Evolutionary conservation across 1,140 invertebrate genomes (phyloP).

Genomic region (Drosophila bocki): DNA sequence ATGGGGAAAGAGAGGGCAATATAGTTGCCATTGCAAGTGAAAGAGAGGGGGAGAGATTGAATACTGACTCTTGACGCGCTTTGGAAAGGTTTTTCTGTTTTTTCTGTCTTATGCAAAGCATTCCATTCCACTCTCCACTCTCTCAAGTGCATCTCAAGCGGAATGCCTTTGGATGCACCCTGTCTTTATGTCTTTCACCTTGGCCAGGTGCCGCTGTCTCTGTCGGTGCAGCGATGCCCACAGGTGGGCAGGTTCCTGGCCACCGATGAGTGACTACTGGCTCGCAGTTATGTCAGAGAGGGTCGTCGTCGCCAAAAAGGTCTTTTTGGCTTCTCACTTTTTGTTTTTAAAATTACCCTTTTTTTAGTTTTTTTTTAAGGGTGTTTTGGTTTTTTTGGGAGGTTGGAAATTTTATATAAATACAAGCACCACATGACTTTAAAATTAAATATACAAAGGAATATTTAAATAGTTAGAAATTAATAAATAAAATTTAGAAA

Average conservation of each 20-base stretch:
- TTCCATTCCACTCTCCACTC: conserved; percentile 28
- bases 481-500: neutral
- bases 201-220: neutral
- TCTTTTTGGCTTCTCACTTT: conserved; percentile 20
- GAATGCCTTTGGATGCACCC: conserved; percentile 68
- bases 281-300: conserved; percentile 71
- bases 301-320: conserved; percentile 9
- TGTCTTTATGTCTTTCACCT: neutral
- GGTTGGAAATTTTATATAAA: neutral
- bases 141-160: conserved; percentile 61
- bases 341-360: conserved; percentile 5
- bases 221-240: conserved; percentile 23
- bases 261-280: conserved; percentile 71
- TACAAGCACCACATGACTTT: neutral
- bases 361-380: neutral
- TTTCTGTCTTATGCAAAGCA: conserved; percentile 65
- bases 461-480: neutral
- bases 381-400: neutral
- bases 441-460: neutral
- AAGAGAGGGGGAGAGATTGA: neutral
- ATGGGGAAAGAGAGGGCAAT: conserved; percentile 53
- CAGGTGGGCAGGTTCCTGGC: conserved; percentile 65
- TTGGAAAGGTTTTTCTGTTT: conserved; percentile 27
- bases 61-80: conserved; percentile 40
- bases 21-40: neutral